Evolutionary conservation across 2,888 invertebrate genomes (phyloP), one percentile per base, ranked within the genome.

Genomic region (Melinopterus prodromus): DNA sequence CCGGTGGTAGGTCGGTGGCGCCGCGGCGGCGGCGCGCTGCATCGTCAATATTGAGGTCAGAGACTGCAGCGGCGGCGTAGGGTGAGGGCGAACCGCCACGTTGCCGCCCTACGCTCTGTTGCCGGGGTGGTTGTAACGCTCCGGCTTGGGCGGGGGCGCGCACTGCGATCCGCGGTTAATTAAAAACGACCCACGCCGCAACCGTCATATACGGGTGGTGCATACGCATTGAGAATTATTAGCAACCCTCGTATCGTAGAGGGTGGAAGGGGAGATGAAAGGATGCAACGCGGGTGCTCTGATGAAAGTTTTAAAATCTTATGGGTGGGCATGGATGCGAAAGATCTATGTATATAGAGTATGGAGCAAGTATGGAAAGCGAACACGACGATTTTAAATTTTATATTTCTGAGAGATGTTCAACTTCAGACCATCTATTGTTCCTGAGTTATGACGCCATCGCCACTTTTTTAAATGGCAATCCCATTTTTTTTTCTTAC

Each of bases 11-110:
- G 74, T 15, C 74, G 80, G 80, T 76, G 83, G 81, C 83, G 83
- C 81, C 83, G 82, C 81, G 83, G 75, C 82, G 83, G 81, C 82
- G 83, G 82, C 83, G 83, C 83, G 80, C 75, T 83, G 83, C 83
- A 81, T 70, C 79, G 76, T n/a, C 69, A 37, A 77, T 80, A 83
- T 83, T 83, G 80, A 83, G 83, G 83, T 83, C 83, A 83, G 80
- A 83, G 80, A 82, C 83, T 83, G 83, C 81, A 81, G 79, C 78
- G 81, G 80, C 76, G 80, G 38, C 53, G 74, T 53, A 53, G 53
- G 53, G 53, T 53, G 53, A 53, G 53, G 53, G 53, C 53, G 53
- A 12, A 53, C 1, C 53, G 12, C 53, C 53, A 53, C 53, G 53
- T 53, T 53, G 53, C 53, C 53, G 53, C 53, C 53, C 12, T 12